These are phyloP conservation scores for Drosophila suboccidentalis DNA, from an alignment of 2,888 invertebrate genomes.

Conservation along the genomic window DNA sequence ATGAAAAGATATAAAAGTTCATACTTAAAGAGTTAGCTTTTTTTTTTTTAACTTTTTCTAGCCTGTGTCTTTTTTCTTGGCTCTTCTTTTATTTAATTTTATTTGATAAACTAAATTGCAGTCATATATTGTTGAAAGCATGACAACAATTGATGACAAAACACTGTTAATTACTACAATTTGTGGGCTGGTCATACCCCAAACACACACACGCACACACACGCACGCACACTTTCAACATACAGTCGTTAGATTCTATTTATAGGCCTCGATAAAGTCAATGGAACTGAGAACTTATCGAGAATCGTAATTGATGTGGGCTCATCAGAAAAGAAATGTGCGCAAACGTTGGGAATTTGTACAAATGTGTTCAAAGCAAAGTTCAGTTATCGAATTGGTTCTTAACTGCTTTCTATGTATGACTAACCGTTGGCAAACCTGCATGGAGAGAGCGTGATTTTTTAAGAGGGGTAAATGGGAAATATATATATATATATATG, in stretches of 20 bases:
- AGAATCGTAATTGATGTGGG: conserved; percentile 51
- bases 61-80: not conserved
- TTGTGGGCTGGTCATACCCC: conserved; percentile 50
- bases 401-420: conserved; percentile 21
- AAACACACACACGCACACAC: conserved; percentile 15
- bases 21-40: not conserved
- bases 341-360: conserved; percentile 48
- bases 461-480: not conserved
- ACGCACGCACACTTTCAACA: not conserved
- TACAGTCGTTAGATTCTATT: conserved; percentile 28
- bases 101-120: conserved; percentile 25
- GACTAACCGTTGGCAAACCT: conserved; percentile 20
- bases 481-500: not conserved
- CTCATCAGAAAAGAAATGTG: conserved; percentile 55
- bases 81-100: not conserved
- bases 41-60: not conserved
- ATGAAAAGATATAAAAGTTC: not conserved
- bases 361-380: conserved; percentile 45
- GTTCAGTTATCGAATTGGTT: conserved; percentile 44
- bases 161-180: conserved; percentile 48
- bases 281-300: conserved; percentile 47
- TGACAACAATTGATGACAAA: conserved; percentile 47
- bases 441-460: not conserved
- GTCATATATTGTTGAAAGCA: conserved; percentile 38
- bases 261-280: conserved; percentile 50